These are phyloP conservation scores for Zaprionus tsacasi DNA, from an alignment of 1,140 invertebrate species.

Conservation along the genomic window DNA sequence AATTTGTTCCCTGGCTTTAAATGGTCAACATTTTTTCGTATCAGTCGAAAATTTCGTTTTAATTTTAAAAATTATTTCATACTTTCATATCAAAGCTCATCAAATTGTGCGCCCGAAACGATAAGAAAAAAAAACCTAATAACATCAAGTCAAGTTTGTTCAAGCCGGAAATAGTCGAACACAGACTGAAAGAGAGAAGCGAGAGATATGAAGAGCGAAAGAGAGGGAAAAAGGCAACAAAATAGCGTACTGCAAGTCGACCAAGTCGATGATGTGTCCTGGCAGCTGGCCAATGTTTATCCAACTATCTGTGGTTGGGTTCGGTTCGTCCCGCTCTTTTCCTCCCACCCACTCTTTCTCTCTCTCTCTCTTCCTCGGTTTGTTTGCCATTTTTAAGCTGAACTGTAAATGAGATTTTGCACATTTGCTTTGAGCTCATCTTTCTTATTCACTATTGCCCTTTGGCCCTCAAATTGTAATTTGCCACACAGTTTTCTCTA, in stretches of 20 bases:
- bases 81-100: conserved; percentile 46
- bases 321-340: neutral
- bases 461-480: conserved; percentile 54
- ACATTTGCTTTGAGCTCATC: conserved; percentile 49
- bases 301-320: conserved; percentile 48
- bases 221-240: neutral
- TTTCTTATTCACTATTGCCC: conserved; percentile 41
- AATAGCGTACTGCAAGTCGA: neutral
- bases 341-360: neutral
- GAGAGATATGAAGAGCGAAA: neutral
- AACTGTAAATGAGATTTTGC: conserved; percentile 60
- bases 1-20: conserved; percentile 14
- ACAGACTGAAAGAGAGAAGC: neutral
- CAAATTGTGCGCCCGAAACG: conserved; percentile 29
- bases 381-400: conserved; percentile 57
- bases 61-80: conserved; percentile 46
- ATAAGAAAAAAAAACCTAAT: conserved; percentile 37
- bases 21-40: neutral
- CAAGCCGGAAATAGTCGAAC: conserved; percentile 37
- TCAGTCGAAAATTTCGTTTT: conserved; percentile 11
- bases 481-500: conserved; percentile 34
- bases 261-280: conserved; percentile 38
- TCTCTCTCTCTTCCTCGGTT: neutral
- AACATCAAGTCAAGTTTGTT: conserved; percentile 51
- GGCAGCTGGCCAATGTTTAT: conserved; percentile 51